Percentiles rank a stretch among this genome's conserved stretches.
Conservation (phyloP, 2,113 vertebrate species). For the Cebus imitator region DNA sequence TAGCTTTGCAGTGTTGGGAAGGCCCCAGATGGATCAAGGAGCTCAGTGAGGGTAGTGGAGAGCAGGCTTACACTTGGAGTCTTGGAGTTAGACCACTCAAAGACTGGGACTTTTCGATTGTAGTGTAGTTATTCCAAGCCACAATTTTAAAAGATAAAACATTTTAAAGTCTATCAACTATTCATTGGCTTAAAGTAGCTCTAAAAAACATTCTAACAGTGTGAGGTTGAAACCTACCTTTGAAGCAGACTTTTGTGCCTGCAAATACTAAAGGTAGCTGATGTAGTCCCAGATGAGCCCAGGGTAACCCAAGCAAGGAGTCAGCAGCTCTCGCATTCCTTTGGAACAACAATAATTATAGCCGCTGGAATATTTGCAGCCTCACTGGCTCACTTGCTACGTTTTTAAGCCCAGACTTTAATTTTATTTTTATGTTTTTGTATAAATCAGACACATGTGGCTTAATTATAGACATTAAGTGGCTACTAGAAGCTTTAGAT, state of each 20-base stretch:
- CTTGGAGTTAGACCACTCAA: background rate
- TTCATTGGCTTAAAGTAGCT: background rate
- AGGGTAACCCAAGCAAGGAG: background rate
- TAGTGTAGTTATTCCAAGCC: background rate
- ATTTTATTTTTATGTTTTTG: constrained; percentile 74
- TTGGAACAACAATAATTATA: constrained; percentile 29
- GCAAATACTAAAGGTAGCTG: background rate
- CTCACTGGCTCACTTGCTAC: constrained; percentile 28
- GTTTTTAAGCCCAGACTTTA: constrained; percentile 23
- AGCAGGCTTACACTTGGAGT: background rate
- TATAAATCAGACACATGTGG: constrained; percentile 55
- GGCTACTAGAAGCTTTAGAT: constrained; percentile 67
- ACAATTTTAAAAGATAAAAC: background rate
- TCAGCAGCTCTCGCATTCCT: background rate
- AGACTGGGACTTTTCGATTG: background rate
- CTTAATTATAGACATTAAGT: constrained; percentile 64
- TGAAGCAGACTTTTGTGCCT: background rate
- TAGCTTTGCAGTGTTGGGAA: background rate
- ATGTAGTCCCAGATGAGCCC: background rate
- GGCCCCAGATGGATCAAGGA: background rate
- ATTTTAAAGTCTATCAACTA: background rate
- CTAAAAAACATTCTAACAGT: background rate
- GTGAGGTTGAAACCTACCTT: background rate
- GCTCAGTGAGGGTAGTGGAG: rapidly evolving
- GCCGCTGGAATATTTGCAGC: constrained; percentile 26